Conservation (phyloP, 2,888 invertebrate genomes). For the Choreutis nemorana region DNA sequence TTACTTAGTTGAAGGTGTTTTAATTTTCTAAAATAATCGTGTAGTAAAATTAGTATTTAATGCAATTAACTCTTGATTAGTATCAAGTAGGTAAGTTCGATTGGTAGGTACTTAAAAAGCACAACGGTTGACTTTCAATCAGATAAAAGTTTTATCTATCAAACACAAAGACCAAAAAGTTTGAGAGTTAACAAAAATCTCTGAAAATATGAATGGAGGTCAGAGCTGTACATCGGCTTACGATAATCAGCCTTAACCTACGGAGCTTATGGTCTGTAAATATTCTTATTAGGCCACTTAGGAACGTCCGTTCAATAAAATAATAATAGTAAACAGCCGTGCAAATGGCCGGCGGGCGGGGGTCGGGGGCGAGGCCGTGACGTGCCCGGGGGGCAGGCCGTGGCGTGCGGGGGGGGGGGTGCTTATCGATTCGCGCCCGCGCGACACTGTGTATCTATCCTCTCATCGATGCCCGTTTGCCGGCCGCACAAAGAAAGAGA, state of each 20-base stretch:
- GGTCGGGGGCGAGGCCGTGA: slow-evolving; percentile 28
- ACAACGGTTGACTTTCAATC: no score
- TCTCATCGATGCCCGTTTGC: slow-evolving; percentile 63
- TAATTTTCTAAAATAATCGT: no score
- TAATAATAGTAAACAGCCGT: slow-evolving; percentile 65
- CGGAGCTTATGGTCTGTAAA: slow-evolving; percentile 31
- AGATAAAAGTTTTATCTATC: no score
- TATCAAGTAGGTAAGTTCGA: no score
- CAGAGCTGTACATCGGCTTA: no score
- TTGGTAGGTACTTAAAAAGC: no score
- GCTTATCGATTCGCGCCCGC: slow-evolving; percentile 63
- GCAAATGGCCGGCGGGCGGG: slow-evolving; percentile 54
- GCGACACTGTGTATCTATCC: slow-evolving; percentile 64
- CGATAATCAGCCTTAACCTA: not conserved
- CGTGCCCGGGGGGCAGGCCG: slow-evolving; percentile 18
- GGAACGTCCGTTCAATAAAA: slow-evolving; percentile 62
- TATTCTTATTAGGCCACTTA: slow-evolving; percentile 56
- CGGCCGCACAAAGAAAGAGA: slow-evolving; percentile 66
- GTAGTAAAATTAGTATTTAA: no score
- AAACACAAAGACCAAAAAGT: no score
- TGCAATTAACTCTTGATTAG: no score
- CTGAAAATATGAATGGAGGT: no score
- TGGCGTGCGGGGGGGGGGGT: slow-evolving; percentile 18
- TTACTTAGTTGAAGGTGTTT: no score
- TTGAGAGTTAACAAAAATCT: no score